A percentile compares a stretch with the other conserved stretches of the same genome.
Evolutionary conservation across 2,797 vertebrate genomes (phyloP).

Genomic region (Chrosomus eos): DNA sequence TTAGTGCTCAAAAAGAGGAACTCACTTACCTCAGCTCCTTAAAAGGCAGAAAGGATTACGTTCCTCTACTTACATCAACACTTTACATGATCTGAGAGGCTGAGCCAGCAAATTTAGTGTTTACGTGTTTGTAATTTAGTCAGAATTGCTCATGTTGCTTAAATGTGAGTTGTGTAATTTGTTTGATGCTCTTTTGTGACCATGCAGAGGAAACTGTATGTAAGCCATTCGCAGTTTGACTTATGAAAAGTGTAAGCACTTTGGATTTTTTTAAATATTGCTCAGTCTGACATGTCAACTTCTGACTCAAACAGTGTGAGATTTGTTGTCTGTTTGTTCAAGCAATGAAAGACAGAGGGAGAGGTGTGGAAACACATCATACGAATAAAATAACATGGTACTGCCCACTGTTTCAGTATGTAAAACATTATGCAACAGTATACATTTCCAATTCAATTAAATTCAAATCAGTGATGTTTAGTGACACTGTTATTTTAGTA

Average conservation of each 20-base stretch:
- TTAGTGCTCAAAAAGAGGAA: conserved; percentile 10
- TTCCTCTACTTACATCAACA: conserved; percentile 25
- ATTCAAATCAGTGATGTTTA: background rate
- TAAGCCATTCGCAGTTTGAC: background rate
- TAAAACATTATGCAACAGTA: background rate
- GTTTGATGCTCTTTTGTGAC: background rate
- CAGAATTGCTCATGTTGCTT: background rate
- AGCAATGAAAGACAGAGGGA: background rate
- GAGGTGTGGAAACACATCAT: background rate
- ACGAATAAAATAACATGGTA: background rate
- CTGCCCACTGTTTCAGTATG: background rate
- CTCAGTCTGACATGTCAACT: background rate
- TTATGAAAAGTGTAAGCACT: background rate
- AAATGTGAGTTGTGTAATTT: conserved; percentile 2
- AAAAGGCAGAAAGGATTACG: conserved; percentile 14
- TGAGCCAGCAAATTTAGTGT: background rate
- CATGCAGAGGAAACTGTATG: background rate
- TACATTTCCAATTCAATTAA: background rate
- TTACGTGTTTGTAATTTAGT: conserved; percentile 3
- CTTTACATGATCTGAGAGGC: conserved; percentile 19
- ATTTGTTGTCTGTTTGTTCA: background rate
- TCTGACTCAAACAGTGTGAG: background rate
- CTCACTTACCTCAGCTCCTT: conserved; percentile 27
- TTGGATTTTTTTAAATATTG: background rate
- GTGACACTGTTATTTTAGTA: background rate